Evolutionary conservation across 2,113 vertebrate species (phyloP), one percentile per base, ranked within the genome.

Genomic region (Macquaria ambigua): DNA sequence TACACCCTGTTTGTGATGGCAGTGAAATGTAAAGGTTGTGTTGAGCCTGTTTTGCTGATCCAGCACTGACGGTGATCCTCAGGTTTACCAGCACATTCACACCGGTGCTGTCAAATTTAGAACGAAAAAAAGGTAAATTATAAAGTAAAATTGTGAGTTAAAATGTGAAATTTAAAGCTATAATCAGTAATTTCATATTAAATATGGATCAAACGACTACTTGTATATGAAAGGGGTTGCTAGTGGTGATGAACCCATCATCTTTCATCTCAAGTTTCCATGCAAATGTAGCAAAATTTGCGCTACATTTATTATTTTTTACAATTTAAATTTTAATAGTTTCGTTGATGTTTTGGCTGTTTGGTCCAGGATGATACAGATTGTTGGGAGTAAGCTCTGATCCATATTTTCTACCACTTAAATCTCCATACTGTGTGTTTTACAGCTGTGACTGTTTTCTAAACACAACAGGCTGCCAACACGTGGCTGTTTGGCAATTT

Each of bases 11-110:
- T 73, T 79, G 43, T 62, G 74, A 52, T 1, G 3, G 31, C 50
- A 41, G 48, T 74, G 62, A 86, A 72, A 81, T 76, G 56, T 73
- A 81, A 82, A 87, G 79, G 64, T 50, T 70, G 80, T 3, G 23
- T 46, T 23, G 34, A 61, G 73, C 34, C 46, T 2, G 64, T 70
- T 81, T 79, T 81, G 75, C 64, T 86, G 83, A 88, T 63, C n/a
- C 63, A 23, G 43, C 64, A 15, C 74, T 34, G 41, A 70, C 4
- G 46, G n/a, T 31, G 59, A 64, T 31, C 21, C 50, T 77, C 52
- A 18, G 34, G 16, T 55, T 67, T 28, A 50, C 34, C 56, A 71
- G 14, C 39, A 67, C 4, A 55, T 53, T 37, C 0, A 46, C 16
- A 18, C 15, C 31, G 15, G n/a, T 39, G 12, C 52, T 39, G 9